These are phyloP conservation scores for Archips xylosteana DNA, from an alignment of 2,888 invertebrate species.

Conservation along the genomic window DNA sequence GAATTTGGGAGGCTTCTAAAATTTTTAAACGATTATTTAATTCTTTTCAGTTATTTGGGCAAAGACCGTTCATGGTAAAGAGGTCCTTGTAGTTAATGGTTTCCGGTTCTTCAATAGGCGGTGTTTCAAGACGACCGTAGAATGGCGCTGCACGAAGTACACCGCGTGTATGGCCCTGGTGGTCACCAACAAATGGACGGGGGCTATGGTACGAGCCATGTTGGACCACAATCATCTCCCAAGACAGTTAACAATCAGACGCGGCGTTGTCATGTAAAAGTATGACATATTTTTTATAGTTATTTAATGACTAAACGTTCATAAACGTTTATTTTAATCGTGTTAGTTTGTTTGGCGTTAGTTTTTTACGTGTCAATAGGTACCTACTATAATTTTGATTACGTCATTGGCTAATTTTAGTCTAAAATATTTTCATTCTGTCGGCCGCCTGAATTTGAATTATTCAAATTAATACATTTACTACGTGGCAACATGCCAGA, in stretches of 20 bases:
- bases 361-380: too few species aligned
- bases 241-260: background rate
- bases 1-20: too few species aligned
- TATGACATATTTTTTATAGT: background rate
- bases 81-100: background rate
- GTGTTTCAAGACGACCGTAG: background rate
- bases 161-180: background rate
- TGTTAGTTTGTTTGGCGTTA: too few species aligned
- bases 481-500: too few species aligned
- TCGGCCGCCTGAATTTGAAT: too few species aligned
- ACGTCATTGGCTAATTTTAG: too few species aligned
- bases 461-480: too few species aligned
- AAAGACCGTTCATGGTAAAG: background rate
- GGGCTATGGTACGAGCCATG: background rate
- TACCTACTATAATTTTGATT: too few species aligned
- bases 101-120: conserved; percentile 1
- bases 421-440: too few species aligned
- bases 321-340: too few species aligned
- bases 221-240: background rate
- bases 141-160: conserved; percentile 5
- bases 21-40: background rate
- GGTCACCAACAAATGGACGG: background rate
- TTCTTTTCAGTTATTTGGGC: background rate
- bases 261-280: background rate
- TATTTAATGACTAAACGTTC: too few species aligned